These are phyloP conservation scores for Diadophis punctatus DNA, from an alignment of 2,113 vertebrate species.

Conservation along the genomic window DNA sequence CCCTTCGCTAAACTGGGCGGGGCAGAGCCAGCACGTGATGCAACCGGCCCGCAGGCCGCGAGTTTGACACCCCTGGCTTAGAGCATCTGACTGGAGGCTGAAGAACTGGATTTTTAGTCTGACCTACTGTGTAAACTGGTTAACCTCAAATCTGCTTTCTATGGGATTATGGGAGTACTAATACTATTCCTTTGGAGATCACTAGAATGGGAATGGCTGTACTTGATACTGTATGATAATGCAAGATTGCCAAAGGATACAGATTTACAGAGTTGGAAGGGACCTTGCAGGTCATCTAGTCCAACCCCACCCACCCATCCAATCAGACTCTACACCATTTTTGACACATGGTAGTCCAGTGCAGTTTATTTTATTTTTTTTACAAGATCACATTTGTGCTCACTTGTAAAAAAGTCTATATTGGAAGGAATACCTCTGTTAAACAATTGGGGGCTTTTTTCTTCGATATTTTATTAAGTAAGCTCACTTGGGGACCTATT, in stretches of 20 bases:
- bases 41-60: too few relatives aligned
- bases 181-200: too few relatives aligned
- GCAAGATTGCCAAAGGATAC: not conserved
- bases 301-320: too few relatives aligned
- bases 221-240: slow-evolving; percentile 29
- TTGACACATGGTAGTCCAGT: too few relatives aligned
- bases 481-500: not conserved
- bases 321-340: too few relatives aligned
- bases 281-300: too few relatives aligned
- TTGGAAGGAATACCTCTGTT: not conserved
- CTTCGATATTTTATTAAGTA: not conserved
- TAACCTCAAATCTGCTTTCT: not conserved
- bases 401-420: fast-evolving
- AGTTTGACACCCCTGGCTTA: too few relatives aligned
- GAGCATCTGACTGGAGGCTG: not conserved
- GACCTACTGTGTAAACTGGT: not conserved
- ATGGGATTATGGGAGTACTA: too few relatives aligned
- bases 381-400: not conserved
- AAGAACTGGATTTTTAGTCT: not conserved
- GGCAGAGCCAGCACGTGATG: too few relatives aligned
- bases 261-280: too few relatives aligned
- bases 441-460: slow-evolving; percentile 5
- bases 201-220: slow-evolving; percentile 6
- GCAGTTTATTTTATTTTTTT: too few relatives aligned
- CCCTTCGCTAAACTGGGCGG: too few relatives aligned